phyloP scores from a whole-genome alignment of 2,888 invertebrate species.

The Rhogogaster chlorosoma region DNA sequence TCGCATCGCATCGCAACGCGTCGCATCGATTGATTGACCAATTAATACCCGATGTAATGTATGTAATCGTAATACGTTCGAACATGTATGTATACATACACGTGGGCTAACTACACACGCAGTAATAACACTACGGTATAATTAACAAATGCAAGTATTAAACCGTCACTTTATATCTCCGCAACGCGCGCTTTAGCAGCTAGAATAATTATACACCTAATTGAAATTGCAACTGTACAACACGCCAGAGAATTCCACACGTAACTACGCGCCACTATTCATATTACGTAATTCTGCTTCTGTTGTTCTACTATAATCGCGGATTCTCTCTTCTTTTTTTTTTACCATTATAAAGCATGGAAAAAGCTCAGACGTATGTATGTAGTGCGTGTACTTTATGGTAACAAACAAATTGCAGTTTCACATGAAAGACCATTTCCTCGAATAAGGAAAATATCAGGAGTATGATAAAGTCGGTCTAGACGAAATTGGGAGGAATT shows the following conservation, averaged over 20 bases:
- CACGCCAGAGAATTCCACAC: conserved; percentile 3
- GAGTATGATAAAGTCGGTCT: neutral
- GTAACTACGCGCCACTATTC: neutral
- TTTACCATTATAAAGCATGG: neutral
- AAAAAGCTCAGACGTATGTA: neutral
- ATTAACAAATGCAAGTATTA: conserved; percentile 27
- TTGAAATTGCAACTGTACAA: conserved; percentile 31
- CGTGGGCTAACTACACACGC: neutral
- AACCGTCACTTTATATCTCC: conserved; percentile 22
- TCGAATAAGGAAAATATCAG: neutral
- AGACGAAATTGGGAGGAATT: neutral
- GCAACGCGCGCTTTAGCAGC: neutral
- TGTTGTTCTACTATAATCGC: neutral
- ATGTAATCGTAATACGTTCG: neutral
- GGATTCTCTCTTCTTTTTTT: neutral
- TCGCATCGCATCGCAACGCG: neutral
- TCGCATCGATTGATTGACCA: conserved; percentile 6
- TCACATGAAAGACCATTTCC: neutral
- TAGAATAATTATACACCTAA: conserved; percentile 25
- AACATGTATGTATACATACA: neutral
- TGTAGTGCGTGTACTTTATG: neutral
- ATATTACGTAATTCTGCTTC: neutral
- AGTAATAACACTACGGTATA: conserved; percentile 3
- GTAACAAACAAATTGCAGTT: neutral
- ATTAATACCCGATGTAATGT: neutral